Evolutionary conservation across 2,888 invertebrate genomes (phyloP), one percentile per base, ranked within the genome.

Genomic region (Magallana nippona): DNA sequence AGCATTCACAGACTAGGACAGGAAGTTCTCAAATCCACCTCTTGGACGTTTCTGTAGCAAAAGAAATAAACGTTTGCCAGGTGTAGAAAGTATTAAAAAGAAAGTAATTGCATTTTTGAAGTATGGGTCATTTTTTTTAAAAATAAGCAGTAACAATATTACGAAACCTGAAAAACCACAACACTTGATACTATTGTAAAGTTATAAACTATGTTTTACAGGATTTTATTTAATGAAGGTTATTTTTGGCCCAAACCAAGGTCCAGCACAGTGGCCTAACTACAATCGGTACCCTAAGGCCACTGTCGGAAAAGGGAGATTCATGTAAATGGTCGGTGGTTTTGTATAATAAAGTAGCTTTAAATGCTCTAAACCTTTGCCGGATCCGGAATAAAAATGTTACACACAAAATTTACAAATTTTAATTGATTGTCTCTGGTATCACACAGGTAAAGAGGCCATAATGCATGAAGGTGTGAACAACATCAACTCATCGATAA

Each of bases 81-180:
- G 86, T 8, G 86, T 85, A 1, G 82, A 82, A 27, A 85, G 83
- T 19, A 85, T 81, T 17, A 62, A 71, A 79, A 83, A 81, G 85
- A 55, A 55, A 78, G 44, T 22, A 10, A 22, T 22, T 63, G 10
- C 11, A 1, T 27, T 13, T 10, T 19, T 15, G 19, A 62, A 63
- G 19, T 32, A 17, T n/a, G 19, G 27, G 3, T 32, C 27, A n/a
- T n/a, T n/a, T 0, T 19, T 22, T 19, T 63, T 22, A 27, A 27
- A 11, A 2, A 10, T 27, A 13, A 2, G 10, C 10, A 27, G 19
- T 10, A 13, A 19, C 10, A 22, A 22, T 63, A 22, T 13, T 10
- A 13, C 11, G 2, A 44, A 44, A 44, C 44, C 27, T 63, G 63
- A 27, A 22, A 22, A 10, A 11, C 10, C 13, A 22, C 2, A 63